Base-by-base conservation (phyloP, 2,113 vertebrate species). In the Paradisaea rubra region DNA sequence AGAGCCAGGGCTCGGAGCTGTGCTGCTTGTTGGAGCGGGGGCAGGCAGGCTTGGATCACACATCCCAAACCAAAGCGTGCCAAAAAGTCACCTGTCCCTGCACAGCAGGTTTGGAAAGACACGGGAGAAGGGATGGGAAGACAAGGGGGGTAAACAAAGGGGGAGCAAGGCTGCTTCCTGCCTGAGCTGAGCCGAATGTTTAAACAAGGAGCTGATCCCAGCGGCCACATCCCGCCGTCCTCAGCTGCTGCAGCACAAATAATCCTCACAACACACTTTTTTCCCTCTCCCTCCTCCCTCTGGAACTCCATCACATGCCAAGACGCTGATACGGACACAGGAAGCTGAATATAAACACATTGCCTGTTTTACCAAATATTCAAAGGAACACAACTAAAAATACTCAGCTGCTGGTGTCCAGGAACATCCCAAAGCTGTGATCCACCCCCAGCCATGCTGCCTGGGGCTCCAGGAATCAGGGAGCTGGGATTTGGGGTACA, bases 261-360 rank as follows among this genome's bases (percentile, higher is more conserved):
- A 73, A 70, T 12, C 89, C 91, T 66, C 17, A 27, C 33, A 53
- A 56, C 13, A 25, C 28, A 13, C 31, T 63, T 30, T 2, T 23
- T 10, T 23, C 27, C 47, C 50, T 24, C 4, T 33, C 18, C 44
- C 50, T 80, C 64, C 63, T 74, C 21, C 19, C 50, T 28, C 88
- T 31, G 18, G 13, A 72, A 10, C 47, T 88, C 81, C 87, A 66
- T 54, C 91, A 66, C 83, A 69, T 86, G 96, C 94, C 94, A 81
- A 78, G 89, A 84, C 2, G 4, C 84, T 86, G 94, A 93, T 61
- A 70, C 1, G 9, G 86, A 86, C 20, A 81, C 91, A 94, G 94
- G 94, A 95, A 95, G 91, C 81, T 27, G 73, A 78, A 53, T 35
- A 87, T 64, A 87, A 96, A 95, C 87, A 91, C 93, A 6, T 1